Evolutionary conservation across 1,140 invertebrate genomes (phyloP).

Genomic region (Theocolax elegans): DNA sequence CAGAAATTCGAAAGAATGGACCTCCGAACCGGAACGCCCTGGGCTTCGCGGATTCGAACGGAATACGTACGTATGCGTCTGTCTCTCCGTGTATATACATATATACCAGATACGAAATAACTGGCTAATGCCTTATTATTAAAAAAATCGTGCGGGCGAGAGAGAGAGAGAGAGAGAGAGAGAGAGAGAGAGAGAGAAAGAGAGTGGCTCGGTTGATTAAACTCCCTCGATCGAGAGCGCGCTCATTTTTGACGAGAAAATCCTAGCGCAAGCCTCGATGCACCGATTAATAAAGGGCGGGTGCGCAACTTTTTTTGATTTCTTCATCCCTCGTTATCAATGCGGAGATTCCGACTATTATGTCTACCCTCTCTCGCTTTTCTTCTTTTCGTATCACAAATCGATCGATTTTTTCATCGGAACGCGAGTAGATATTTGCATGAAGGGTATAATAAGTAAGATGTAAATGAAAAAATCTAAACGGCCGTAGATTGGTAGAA

Average conservation of each 20-base stretch:
- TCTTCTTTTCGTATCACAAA: no score
- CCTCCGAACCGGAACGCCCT: conserved; percentile 41
- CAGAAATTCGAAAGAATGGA: conserved; percentile 54
- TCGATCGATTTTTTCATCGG: no score
- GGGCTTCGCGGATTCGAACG: conserved; percentile 46
- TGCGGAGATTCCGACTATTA: no score
- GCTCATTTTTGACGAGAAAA: not conserved
- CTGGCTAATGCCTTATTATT: conserved; percentile 51
- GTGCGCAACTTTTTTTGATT: not conserved
- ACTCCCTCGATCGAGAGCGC: conserved; percentile 40
- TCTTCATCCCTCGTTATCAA: no score
- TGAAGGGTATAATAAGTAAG: no score
- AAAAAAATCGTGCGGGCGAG: conserved; percentile 36
- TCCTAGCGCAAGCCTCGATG: not conserved
- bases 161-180: conserved; percentile 31
- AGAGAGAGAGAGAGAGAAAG: conserved; percentile 10
- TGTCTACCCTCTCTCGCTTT: no score
- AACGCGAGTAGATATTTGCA: no score
- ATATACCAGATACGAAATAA: no score
- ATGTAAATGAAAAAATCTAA: no score
- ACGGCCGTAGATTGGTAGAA: no score
- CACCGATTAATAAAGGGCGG: conserved; percentile 19
- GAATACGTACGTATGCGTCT: no score
- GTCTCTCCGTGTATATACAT: no score
- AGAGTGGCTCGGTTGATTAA: conserved; percentile 46